These are phyloP conservation scores for Liopterus haemorrhoidalis DNA, from an alignment of 2,888 invertebrate species.

Conservation along the genomic window DNA sequence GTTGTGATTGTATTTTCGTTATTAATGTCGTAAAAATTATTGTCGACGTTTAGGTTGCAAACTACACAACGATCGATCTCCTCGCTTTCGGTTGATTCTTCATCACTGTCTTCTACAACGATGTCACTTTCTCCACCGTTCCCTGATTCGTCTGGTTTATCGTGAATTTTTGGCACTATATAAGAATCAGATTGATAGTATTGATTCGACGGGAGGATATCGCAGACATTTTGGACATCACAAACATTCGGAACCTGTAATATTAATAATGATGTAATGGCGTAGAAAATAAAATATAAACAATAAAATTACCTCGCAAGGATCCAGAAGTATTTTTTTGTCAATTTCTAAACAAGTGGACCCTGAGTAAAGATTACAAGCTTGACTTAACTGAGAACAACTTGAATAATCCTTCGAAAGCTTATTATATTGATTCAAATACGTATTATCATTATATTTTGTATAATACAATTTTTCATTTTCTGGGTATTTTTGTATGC, in stretches of 20 bases:
- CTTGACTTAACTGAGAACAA: constrained; percentile 14
- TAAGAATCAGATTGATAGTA: no score
- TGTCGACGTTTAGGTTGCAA: constrained; percentile 41
- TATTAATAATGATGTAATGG: no score
- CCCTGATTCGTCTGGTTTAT: constrained; percentile 38
- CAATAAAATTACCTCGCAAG: no score
- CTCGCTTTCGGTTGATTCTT: constrained; percentile 38
- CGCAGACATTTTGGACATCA: constrained; percentile 16
- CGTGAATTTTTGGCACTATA: constrained; percentile 26
- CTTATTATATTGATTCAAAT: constrained; percentile 8
- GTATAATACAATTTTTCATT: constrained; percentile 27
- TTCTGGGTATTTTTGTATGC: constrained; percentile 34
- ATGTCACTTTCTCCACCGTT: constrained; percentile 42
- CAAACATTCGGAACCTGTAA: no score
- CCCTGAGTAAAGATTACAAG: constrained; percentile 5
- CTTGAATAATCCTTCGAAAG: constrained; percentile 12
- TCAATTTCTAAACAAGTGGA: constrained; percentile 6
- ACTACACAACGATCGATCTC: constrained; percentile 40
- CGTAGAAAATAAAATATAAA: no score
- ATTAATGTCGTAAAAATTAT: constrained; percentile 43
- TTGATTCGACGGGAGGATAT: constrained; percentile 24
- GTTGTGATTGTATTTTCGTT: constrained; percentile 41
- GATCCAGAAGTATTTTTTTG: constrained; percentile 5
- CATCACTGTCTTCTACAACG: constrained; percentile 44
- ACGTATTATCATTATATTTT: constrained; percentile 19